Evolutionary conservation across 2,113 vertebrate species (phyloP), one percentile per base, ranked within the genome.

Genomic region (Callaeas wilsoni): DNA sequence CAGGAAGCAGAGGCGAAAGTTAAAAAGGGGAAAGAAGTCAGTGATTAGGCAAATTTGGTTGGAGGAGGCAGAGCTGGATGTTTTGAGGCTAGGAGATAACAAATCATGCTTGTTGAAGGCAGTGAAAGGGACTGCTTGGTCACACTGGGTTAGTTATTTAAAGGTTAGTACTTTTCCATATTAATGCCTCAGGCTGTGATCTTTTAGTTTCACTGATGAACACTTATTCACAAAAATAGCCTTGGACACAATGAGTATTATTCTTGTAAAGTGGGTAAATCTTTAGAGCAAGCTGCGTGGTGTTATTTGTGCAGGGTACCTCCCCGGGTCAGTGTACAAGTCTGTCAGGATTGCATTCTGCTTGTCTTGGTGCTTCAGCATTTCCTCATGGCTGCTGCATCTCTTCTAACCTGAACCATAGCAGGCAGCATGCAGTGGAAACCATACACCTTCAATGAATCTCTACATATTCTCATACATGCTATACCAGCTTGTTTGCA

Each of bases 291-390:
- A 69, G 15, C 27, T 70, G 5, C n/a, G 22, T 56, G 21, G 33
- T 74, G 33, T 47, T 93, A 3, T 63, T 87, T 71, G 32, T 10
- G 2, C 9, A 59, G 52, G 19, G 13, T 59, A 37, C 21, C 30
- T 89, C 12, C 13, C 7, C 46, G 44, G 1, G 0, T 47, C 6
- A 25, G 4, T 1, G 2, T 44, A 23, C 23, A 46, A 37, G 37
- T 39, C 52, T 84, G 44, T 67, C 27, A 49, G 46, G 73, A 2
- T n/a, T 53, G 23, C 11, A 5, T 85, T 73, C 41, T 56, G 3
- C 35, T 68, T 69, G 26, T 50, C 47, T 75, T 85, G 47, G 37
- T 89, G 67, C 41, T 41, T 68, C 60, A 30, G 20, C 53, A 25
- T 68, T 91, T 82, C 65, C 32, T 90, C 6, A 12, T 20, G 56